These are phyloP conservation scores for Aplysina aerophoba DNA, from an alignment of 37 sponge, comb jelly and placozoan genomes.

Conservation along the genomic window DNA sequence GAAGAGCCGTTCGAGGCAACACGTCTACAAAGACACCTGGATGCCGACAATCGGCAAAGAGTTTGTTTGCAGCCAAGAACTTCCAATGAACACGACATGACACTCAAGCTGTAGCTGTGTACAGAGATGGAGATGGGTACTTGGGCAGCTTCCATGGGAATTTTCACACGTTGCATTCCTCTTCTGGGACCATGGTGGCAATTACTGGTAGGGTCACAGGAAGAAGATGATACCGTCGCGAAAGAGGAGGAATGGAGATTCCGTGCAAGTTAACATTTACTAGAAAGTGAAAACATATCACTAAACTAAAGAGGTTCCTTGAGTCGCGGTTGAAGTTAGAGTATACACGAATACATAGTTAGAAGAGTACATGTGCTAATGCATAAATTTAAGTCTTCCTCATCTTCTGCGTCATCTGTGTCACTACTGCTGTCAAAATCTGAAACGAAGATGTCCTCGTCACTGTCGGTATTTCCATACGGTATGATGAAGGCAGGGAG, in stretches of 20 bases:
- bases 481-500: no score
- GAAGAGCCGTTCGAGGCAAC: not conserved
- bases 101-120: not conserved
- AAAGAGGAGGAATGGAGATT: constrained; percentile 11
- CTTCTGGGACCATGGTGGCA: no score
- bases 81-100: constrained; percentile 5
- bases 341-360: no score
- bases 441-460: no score
- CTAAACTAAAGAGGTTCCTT: no score
- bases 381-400: no score
- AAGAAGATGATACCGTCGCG: not conserved
- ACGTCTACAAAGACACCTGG: not conserved
- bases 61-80: not conserved
- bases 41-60: not conserved
- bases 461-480: no score
- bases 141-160: not conserved
- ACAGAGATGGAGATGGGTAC: not conserved
- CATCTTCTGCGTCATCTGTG: no score
- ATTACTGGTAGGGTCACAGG: not conserved
- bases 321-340: no score
- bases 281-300: no score
- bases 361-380: no score
- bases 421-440: no score
- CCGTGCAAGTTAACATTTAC: not conserved
- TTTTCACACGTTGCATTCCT: not conserved